Conservation (phyloP, 2,797 vertebrate genomes). For the Danio choprae region DNA sequence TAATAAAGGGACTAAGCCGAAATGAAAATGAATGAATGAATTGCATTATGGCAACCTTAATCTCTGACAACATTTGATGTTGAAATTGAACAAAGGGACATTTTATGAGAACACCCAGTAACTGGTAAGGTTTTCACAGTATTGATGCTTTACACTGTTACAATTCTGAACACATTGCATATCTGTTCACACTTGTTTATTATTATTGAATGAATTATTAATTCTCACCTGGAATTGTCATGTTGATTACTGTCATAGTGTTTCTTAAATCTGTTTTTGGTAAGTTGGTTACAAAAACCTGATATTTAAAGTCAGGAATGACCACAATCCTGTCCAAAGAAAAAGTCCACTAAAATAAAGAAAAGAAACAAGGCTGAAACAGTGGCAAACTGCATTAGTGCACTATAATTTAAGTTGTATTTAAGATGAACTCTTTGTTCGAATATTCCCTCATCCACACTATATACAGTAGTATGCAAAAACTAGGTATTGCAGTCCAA, state of each 20-base stretch:
- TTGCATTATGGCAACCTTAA: no score
- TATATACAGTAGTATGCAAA: no score
- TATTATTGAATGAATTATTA: neutral
- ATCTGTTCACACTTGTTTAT: neutral
- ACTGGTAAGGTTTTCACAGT: no score
- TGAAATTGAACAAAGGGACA: no score
- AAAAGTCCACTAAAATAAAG: constrained; percentile 72
- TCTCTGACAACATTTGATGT: no score
- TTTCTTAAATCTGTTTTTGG: constrained; percentile 62
- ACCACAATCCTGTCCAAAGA: constrained; percentile 67
- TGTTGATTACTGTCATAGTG: constrained; percentile 5
- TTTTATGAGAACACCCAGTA: no score
- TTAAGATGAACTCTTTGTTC: no score
- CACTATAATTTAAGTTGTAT: neutral
- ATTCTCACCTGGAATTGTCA: constrained; percentile 70
- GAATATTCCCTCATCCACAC: no score
- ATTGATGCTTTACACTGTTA: neutral
- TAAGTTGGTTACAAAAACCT: constrained; percentile 69
- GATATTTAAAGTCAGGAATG: constrained; percentile 67
- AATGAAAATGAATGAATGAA: no score
- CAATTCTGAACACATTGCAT: neutral
- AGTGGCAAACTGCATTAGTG: neutral
- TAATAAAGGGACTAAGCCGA: no score
- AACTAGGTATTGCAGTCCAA: no score
- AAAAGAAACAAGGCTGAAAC: neutral